Evolutionary conservation across 1,140 invertebrate genomes (phyloP), one percentile per base, ranked within the genome.

Genomic region (Pseudomyrmex flavicornis): DNA sequence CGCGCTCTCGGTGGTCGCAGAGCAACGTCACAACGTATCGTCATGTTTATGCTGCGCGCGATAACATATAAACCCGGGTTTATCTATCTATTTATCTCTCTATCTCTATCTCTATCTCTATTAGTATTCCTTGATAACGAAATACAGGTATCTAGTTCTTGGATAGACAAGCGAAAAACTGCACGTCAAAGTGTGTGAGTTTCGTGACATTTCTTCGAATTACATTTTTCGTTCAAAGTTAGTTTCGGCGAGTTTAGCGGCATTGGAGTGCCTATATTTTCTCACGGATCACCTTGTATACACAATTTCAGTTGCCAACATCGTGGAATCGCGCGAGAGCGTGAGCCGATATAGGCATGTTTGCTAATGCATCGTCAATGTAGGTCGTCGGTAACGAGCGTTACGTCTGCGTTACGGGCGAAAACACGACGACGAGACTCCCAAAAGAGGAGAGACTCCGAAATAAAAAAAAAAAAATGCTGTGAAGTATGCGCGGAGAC

Each of bases 331-430:
- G 15, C n/a, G 58, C 75, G 17, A 17, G 52, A 17, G 52, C 26
- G 22, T n/a, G 15, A 50, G 13, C n/a, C 10, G 56, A n/a, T 26
- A 74, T 50, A 17, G 10, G 7, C 35, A 13, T 44, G 17, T 56
- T 77, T 58, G 63, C 22, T 68, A 77, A 69, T 77, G 52, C 52
- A 20, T 56, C 52, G 35, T 58, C 62, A 50, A 56, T 77, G 74
- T 77, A 58, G 74, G 61, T 76, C 22, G n/a, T 17, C 50, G 35
- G 68, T 65, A 68, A 68, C 62, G 62, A 77, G 62, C 35, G 62
- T 54, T 15, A 68, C 62, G 61, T 76, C 65, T 13, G 62, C 75
- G 63, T 22, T 15, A 58, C 46, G 63, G 17, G 62, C 13, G 75
- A 46, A 35, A 69, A 77, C 17, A 13, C 15, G 62, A 1, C 22